Evolutionary conservation across 2,797 vertebrate species (phyloP), one percentile per base, ranked within the genome.

Genomic region (Tokudaia muenninki): DNA sequence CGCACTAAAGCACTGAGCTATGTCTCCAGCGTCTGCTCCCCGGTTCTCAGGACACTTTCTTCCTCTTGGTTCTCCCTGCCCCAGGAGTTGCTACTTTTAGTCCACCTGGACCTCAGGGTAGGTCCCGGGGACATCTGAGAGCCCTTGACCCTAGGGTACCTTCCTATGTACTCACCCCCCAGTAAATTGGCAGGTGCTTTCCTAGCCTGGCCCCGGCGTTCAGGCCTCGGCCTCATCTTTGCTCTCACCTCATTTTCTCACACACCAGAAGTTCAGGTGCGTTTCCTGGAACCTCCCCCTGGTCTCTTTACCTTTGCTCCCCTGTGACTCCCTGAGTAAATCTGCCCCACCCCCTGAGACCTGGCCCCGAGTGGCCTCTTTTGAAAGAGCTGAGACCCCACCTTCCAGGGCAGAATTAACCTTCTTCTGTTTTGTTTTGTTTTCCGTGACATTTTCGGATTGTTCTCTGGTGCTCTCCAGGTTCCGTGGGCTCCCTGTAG

Each of bases 291-390:
- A 44, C 84, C 59, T 29, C 16, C 50, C 63, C 80, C 12, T 14
- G 17, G 3, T 67, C 77, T 86, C 94, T 92, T 77, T 87, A 88
- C 93, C 86, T 97, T 95, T 95, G 95, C 74, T 75, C 55, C 57
- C 74, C 57, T 41, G 82, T 52, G 16, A 50, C 87, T 90, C 75
- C 65, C 95, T 91, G 95, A 57, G 95, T 91, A 95, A 96, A 87
- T 87, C 80, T 79, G 63, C 94, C 86, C 88, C 50, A 87, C 79
- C 92, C 86, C 90, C 80, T 61, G 47, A 88, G 67, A 34, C 84
- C 75, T 50, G 26, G 52, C 52, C 47, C 88, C 8, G 11, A 93
- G 79, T 2, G 81, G 47, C 63, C 61, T 95, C 59, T 89, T 94
- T 37, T 44, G 78, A 81, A 78, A 92, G 88, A 70, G 47, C 47